Evolutionary conservation across 1,140 invertebrate species (phyloP).

Genomic region (Drosophila lacertosa): DNA sequence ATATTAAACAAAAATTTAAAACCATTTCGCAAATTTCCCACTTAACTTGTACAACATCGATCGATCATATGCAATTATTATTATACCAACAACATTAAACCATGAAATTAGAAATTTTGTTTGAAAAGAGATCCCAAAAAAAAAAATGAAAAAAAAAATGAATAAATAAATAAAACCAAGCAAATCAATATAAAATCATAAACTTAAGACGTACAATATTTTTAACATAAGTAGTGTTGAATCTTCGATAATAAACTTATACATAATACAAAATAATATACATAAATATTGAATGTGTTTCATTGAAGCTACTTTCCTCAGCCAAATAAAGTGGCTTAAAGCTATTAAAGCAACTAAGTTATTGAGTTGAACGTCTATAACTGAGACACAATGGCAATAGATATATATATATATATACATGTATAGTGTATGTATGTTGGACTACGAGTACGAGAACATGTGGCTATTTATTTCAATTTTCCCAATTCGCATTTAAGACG

Average conservation of each 20-base stretch:
- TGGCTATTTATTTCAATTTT: constrained; percentile 80
- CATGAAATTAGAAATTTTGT: constrained; percentile 74
- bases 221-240: constrained; percentile 80
- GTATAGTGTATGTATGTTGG: constrained; percentile 20
- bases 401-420: constrained; percentile 22
- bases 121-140: constrained; percentile 30
- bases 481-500: constrained; percentile 81
- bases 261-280: constrained; percentile 39
- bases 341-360: no score
- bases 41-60: constrained; percentile 65
- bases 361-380: neutral
- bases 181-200: constrained; percentile 60
- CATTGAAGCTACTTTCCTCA: no score
- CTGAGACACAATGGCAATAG: constrained; percentile 39
- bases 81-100: constrained; percentile 67
- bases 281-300: neutral
- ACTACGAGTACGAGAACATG: constrained; percentile 58
- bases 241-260: constrained; percentile 74
- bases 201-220: constrained; percentile 77
- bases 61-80: constrained; percentile 77
- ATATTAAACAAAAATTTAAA: constrained; percentile 42
- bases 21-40: constrained; percentile 62
- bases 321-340: neutral
- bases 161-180: constrained; percentile 48
- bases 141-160: constrained; percentile 13